Base-by-base conservation (phyloP, 2,797 vertebrate genomes). In the Acanthis flammea region DNA sequence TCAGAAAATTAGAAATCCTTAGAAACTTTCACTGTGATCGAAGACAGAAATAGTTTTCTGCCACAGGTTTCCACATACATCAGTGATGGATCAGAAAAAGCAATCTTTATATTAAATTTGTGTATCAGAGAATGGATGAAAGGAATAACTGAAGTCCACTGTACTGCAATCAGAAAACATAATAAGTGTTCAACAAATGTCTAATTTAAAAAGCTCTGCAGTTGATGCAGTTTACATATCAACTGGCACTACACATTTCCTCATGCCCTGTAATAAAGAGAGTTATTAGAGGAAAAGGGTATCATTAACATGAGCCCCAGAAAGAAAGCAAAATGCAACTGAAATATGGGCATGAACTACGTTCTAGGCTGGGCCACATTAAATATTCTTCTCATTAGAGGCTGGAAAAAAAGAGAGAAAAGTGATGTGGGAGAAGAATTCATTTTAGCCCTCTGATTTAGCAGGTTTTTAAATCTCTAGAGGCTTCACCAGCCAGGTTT, bases 81-180 rank as follows among this genome's bases (percentile, higher is more conserved):
- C 76, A 90, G 19, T n/a, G 61, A 57, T 61, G 57, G 70, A 90
- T 67, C 50, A 92, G 70, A 37, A 80, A 82, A 84, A 90, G 48
- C 57, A 60, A 74, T 81, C 54, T 83, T 83, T n/a, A 42, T 90
- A 73, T 91, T 91, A 68, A 65, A 81, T 72, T 44, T 87, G 33
- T 51, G 24, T 55, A 42, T 74, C 45, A 48, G 83, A 88, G 33
- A 44, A 65, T 53, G 33, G 25, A 79, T 91, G n/a, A 60, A 91
- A 79, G 28, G 30, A 84, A 30, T 51, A 66, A 53, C 50, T 41
- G 51, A 33, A 88, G 58, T 55, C 51, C 19, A 30, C 35, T 58
- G 35, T 58, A 57, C 35, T 55, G 27, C 72, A 86, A 10, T 55
- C 53, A 88, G 44, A 79, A 73, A 72, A 93, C 54, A 17, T 23